Conservation (phyloP, 1,140 invertebrate genomes). For the Heliconius nattereri region DNA sequence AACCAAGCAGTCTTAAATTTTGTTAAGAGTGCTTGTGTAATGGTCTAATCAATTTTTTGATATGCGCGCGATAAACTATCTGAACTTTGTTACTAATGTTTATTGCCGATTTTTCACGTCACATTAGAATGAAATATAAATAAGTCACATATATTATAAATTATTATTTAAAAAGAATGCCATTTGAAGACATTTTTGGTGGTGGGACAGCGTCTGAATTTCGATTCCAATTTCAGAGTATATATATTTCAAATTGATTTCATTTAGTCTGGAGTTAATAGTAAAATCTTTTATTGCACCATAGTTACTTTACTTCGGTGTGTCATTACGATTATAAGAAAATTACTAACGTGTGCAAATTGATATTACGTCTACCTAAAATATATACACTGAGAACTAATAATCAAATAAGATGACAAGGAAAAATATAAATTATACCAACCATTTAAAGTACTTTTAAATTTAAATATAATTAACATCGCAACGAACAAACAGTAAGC, state of each 20-base stretch:
- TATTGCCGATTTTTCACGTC: not conserved
- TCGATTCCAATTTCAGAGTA: too few species aligned
- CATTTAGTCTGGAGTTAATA: not conserved
- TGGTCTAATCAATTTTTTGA: constrained; percentile 8
- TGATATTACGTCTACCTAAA: not conserved
- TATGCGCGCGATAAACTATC: constrained; percentile 3
- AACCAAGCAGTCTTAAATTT: not conserved
- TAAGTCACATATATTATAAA: not conserved
- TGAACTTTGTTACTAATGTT: not conserved
- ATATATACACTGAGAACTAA: not conserved
- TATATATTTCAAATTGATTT: too few species aligned
- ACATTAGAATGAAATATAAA: not conserved
- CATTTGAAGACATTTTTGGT: too few species aligned
- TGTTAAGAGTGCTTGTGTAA: not conserved
- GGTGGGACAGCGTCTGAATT: too few species aligned
- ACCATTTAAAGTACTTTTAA: not conserved
- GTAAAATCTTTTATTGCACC: not conserved
- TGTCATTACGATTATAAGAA: not conserved
- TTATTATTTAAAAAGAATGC: not conserved
- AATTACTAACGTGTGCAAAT: not conserved
- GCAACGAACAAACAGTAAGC: constrained; percentile 20
- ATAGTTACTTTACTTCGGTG: not conserved
- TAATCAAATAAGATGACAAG: not conserved
- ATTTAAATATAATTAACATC: constrained; percentile 7
- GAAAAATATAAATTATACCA: not conserved